Evolutionary conservation across 1,140 invertebrate genomes (phyloP), one percentile per base, ranked within the genome.

Genomic region (Micrasema longulum): DNA sequence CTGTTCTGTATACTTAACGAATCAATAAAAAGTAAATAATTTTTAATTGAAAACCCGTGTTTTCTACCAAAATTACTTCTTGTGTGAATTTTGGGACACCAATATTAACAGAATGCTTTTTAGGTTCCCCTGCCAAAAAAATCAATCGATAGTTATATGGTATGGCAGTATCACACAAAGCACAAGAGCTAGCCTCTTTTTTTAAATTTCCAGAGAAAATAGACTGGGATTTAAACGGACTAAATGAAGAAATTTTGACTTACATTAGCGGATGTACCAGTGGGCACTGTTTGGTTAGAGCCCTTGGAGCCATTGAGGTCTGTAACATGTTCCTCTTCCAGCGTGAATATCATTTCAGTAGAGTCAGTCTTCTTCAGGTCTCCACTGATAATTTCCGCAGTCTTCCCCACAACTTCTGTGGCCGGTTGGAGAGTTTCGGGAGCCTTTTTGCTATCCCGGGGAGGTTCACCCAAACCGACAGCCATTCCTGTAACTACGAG

Each of bases 401-500:
- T 38, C 6, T 12, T 16, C 12, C 22, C 26, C 14, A 31, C 26
- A 1, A 11, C n/a, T 16, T 47, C 35, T 3, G 26, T 14, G 41
- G 43, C 2, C 4, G 5, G 4, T 20, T 60, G 52, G 12, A 36
- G 63, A 23, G 55, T 66, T 5, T 63, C 63, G 0, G 64, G 14
- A 1, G 71, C 11, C n/a, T 64, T 65, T 31, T 71, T 64, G 1
- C 12, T 14, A 1, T 70, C 68, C 5, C 12, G 11, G 0, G 62
- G 50, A n/a, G 82, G 85, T 77, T 91, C 90, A 9, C 86, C 88
- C n/a, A 92, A 77, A 1, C 91, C 91, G 48, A 92, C 82, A 12
- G 91, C 91, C 90, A 92, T 92, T 47, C 91, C 91, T 52, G 83
- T 83, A 79, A 89, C 91, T 82, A 91, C 90, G 43, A 98, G 84